A percentile compares a stretch with the other conserved stretches of the same genome.
These are phyloP conservation scores for Crotalus helleri DNA, from an alignment of 2,113 vertebrate species.

Conservation along the genomic window DNA sequence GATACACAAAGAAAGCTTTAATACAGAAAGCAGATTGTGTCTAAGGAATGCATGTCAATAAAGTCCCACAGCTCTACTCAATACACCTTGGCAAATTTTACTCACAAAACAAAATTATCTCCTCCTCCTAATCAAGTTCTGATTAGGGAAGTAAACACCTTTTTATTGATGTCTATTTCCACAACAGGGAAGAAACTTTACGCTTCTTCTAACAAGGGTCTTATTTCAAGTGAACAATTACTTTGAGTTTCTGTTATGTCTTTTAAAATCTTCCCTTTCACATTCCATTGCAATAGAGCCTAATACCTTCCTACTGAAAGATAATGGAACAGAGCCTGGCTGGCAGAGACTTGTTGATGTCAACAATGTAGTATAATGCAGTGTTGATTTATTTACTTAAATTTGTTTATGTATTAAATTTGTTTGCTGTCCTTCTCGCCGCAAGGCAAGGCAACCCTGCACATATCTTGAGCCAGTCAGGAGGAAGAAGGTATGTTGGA, in stretches of 20 bases:
- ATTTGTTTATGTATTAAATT: background rate
- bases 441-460: background rate
- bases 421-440: background rate
- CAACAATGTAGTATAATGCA: background rate
- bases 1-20: background rate
- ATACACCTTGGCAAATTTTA: background rate
- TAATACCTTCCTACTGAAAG: background rate
- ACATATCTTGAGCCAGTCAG: background rate
- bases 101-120: background rate
- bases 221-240: background rate
- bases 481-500: background rate
- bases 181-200: background rate
- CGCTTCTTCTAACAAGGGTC: background rate
- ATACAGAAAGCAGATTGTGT: background rate
- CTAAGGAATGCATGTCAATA: background rate
- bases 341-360: background rate
- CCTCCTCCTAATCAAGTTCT: background rate
- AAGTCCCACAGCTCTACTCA: background rate
- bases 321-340: background rate
- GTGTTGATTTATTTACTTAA: background rate
- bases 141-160: background rate
- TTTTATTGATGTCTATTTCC: background rate
- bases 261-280: background rate
- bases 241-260: background rate
- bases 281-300: background rate